A percentile compares a stretch with the other conserved stretches of the same genome.
These are phyloP conservation scores for Microtus oregoni DNA, from an alignment of 2,113 vertebrate species.

Conservation along the genomic window DNA sequence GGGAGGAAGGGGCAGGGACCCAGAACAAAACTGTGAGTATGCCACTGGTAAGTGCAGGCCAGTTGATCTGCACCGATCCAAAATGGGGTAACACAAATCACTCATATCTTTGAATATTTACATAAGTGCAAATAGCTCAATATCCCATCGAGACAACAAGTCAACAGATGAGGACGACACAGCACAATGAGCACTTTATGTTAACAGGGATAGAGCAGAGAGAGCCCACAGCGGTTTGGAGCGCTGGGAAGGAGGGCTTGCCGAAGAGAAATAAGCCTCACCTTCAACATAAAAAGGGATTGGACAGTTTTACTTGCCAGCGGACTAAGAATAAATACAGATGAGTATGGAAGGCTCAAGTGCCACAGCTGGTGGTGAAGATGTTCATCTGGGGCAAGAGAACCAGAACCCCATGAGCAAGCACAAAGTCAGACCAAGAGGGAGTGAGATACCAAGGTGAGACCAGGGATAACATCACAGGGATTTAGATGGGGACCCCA, in stretches of 20 bases:
- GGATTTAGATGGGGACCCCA: neutral
- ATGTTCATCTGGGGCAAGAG: neutral
- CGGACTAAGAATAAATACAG: neutral
- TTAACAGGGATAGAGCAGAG: neutral
- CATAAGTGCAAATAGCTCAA: neutral
- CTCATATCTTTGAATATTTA: conserved; percentile 26
- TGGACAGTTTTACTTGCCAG: neutral
- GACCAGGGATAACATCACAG: neutral
- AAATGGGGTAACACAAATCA: conserved; percentile 33
- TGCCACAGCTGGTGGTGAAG: neutral
- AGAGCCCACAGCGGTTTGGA: neutral
- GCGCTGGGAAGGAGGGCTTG: neutral
- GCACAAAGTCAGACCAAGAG: neutral
- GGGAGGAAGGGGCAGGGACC: neutral
- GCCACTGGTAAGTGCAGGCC: neutral
- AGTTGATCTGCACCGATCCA: neutral
- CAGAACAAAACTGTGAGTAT: neutral
- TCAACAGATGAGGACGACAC: neutral
- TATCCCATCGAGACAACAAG: neutral
- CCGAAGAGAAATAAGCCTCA: neutral
- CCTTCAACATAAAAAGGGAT: neutral
- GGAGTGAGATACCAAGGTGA: neutral
- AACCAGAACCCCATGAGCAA: conserved; percentile 7
- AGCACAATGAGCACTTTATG: neutral
- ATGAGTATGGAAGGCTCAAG: neutral